Evolutionary conservation across 2,888 invertebrate species (phyloP), one percentile per base, ranked within the genome.

Genomic region (Nudaria mundana): DNA sequence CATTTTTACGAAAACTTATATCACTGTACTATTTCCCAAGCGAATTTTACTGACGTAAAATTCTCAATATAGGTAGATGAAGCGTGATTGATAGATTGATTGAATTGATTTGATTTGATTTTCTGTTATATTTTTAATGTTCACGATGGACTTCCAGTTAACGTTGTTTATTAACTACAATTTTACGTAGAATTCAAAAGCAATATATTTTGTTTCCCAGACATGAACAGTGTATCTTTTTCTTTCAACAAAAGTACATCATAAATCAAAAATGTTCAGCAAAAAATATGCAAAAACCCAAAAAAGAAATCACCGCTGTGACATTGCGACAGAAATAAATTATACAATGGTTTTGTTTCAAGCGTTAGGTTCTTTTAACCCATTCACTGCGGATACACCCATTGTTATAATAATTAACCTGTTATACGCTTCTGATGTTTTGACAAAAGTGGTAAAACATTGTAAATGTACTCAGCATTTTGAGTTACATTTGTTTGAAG

Each of bases 331-430:
- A 71, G 74, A 33, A 70, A 73, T 72, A 75, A 75, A 71, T 74
- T 63, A 65, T 59, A 75, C 76, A 75, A 74, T 69, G 55, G 68
- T 40, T 37, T 56, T 65, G 66, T 69, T 69, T 58, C 50, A 56
- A 56, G 58, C 52, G 57, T 63, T 63, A 65, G 54, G 52, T 60
- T 64, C 73, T 26, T 33, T 63, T 63, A 56, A 40, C 52, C 58
- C 65, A 68, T 73, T 66, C 71, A 69, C 62, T 49, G 60, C 57
- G 44, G 64, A 63, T 69, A 65, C 60, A 53, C 49, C 64, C 60
- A 77, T 80, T 80, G 78, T 81, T 71, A 74, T 70, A 74, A 66
- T 76, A 77, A 79, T 80, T 77, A 74, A 74, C 80, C 77, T 71
- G 74, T 79, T 78, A 78, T 66, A 52, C 62, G 56, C 60, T 50